Base-by-base conservation (phyloP, 2,797 vertebrate species). In the Cossypha caffra region DNA sequence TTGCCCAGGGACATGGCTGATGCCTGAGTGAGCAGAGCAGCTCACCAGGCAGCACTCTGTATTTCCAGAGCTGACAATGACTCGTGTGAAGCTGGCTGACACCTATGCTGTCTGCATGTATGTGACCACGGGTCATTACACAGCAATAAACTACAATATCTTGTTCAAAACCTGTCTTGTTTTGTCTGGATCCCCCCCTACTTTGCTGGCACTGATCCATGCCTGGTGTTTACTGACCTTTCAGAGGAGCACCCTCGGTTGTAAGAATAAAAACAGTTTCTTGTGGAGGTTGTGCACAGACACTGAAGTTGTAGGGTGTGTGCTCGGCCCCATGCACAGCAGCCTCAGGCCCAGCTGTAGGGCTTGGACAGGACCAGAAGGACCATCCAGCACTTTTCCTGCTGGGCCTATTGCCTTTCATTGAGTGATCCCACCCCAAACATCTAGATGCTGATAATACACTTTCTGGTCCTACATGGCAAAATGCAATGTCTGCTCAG, bases 271-370 rank as follows among this genome's bases (percentile, higher is more conserved):
- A 96, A 97, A 86, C 18, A 54, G 2, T 67, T 94, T 90, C 33
- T 50, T 91, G 47, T 72, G 8, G 14, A 72, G 68, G 58, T 40
- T 85, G 66, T 21, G 31, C 18, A 4, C 33, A 88, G 90, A 86
- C 47, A 54, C 8, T 24, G 24, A 61, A 55, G 61, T 33, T 80
- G n/a, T 28, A 59, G 33, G 15, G 16, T 51, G 35, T 25, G 8
- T 4, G 2, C 64, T 57, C 1, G 0, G 13, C 17, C 1, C 2
- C 3, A 1, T 7, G 28, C n/a, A 24, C 25, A 35, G 26, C 33
- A 13, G 23, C 50, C 45, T 77, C 55, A 67, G 45, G 45, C 45
- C 6, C 6, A 8, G 45, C 67, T 48, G 48, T 37, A 74, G 38
- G 37, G 47, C 38, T 31, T 12, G 18, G 29, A 5, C 47, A 62